phyloP scores from a whole-genome alignment of 2,113 vertebrate species.

The Daphoenositta chrysoptera region DNA sequence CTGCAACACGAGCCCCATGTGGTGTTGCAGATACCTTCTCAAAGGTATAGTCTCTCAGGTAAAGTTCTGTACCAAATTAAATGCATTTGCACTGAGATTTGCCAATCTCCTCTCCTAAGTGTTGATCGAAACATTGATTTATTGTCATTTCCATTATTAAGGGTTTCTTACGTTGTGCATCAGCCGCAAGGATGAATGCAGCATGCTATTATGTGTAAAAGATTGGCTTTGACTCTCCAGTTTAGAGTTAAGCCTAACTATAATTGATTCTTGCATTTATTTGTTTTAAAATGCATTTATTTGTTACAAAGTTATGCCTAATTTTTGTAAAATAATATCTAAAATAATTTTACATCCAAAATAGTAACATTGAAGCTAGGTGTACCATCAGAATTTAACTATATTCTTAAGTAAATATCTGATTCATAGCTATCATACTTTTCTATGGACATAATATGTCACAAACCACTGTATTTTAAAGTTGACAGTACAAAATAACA shows the following conservation, averaged over 20 bases:
- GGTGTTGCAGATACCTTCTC: background rate
- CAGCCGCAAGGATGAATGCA: background rate
- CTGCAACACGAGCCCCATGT: accelerated
- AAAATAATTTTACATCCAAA: background rate
- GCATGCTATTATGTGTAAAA: background rate
- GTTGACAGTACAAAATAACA: background rate
- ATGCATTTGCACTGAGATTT: background rate
- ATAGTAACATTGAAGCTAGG: background rate
- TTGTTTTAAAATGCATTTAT: background rate
- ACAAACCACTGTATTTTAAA: background rate
- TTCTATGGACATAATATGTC: background rate
- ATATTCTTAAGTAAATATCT: background rate
- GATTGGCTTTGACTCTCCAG: background rate
- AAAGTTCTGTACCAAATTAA: background rate
- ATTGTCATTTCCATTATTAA: background rate
- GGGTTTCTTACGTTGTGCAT: background rate
- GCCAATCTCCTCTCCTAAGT: background rate
- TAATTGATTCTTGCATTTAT: background rate
- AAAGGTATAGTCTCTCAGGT: background rate
- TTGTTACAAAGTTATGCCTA: background rate
- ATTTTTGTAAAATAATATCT: background rate
- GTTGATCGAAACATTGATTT: no score
- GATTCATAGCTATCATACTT: background rate
- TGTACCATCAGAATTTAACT: background rate
- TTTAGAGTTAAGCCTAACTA: background rate